A percentile compares a stretch with the other conserved stretches of the same genome.
These are phyloP conservation scores for Mormyrus hasselquistii DNA, from an alignment of 2,797 vertebrate species.

Conservation along the genomic window DNA sequence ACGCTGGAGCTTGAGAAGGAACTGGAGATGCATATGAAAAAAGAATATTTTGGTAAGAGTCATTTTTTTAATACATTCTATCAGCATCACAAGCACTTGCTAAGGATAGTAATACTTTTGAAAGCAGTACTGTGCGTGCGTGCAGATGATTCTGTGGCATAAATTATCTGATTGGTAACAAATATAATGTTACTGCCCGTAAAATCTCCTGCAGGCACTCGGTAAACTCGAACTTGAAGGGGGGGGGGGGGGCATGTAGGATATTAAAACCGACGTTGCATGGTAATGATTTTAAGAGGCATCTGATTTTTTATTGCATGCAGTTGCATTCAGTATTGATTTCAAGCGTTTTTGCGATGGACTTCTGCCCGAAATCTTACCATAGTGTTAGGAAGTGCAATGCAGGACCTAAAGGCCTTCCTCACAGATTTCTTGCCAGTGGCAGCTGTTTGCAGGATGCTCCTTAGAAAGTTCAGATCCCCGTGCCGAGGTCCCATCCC, in stretches of 20 bases:
- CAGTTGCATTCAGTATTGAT: background rate
- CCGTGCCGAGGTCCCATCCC: background rate
- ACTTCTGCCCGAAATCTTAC: background rate
- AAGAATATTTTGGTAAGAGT: conserved; percentile 92
- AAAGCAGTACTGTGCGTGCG: background rate
- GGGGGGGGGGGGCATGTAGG: no score
- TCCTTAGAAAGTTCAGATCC: conserved; percentile 7
- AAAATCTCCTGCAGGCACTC: background rate
- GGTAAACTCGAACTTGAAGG: no score
- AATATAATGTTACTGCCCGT: background rate
- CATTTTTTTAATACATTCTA: background rate
- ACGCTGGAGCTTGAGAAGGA: conserved; percentile 93
- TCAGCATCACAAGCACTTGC: background rate
- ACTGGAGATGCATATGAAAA: conserved; percentile 91
- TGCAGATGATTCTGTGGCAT: background rate
- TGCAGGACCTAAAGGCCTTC: background rate
- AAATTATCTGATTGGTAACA: background rate
- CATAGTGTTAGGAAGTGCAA: background rate
- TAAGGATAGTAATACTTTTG: background rate
- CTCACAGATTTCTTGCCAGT: background rate
- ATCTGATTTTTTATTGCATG: background rate
- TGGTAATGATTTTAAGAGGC: background rate
- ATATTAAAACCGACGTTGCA: background rate
- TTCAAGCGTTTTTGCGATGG: background rate
- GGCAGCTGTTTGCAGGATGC: background rate